Evolutionary conservation across 2,888 invertebrate species (phyloP).

Genomic region (Apodemia zela): DNA sequence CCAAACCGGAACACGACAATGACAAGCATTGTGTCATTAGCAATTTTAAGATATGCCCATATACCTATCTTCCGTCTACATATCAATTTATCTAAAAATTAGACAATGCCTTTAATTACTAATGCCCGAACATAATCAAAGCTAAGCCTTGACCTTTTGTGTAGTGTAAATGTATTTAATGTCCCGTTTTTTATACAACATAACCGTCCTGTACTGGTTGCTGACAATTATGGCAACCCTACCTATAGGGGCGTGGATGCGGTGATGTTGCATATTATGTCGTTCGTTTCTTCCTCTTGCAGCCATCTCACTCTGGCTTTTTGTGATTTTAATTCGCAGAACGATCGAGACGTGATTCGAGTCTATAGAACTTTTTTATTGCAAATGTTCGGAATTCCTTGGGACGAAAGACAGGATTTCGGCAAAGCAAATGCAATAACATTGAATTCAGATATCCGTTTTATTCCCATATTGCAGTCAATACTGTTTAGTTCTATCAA

Average conservation of each 20-base stretch:
- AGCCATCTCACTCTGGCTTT: slow-evolving; percentile 66
- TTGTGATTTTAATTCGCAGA: slow-evolving; percentile 80
- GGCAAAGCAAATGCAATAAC: slow-evolving; percentile 34
- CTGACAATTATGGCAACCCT: slow-evolving; percentile 7
- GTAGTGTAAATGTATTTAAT: not conserved
- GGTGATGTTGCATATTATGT: slow-evolving; percentile 80
- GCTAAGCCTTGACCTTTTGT: not conserved
- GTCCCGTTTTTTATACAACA: not conserved
- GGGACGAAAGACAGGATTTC: slow-evolving; percentile 59
- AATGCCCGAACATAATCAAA: not conserved
- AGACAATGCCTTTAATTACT: not conserved
- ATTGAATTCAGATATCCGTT: slow-evolving; percentile 3
- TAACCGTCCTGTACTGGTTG: not conserved
- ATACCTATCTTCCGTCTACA: not conserved
- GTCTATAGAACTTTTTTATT: slow-evolving; percentile 70
- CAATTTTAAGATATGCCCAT: too few relatives aligned
- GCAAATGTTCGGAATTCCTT: slow-evolving; percentile 64
- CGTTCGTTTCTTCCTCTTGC: slow-evolving; percentile 35
- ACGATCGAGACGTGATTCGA: slow-evolving; percentile 73
- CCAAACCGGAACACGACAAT: too few relatives aligned
- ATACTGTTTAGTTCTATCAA: not conserved
- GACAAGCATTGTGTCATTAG: too few relatives aligned
- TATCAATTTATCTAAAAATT: not conserved
- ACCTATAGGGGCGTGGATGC: slow-evolving; percentile 75
- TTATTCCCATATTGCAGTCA: not conserved